A percentile compares a stretch with the other conserved stretches of the same genome.
phyloP scores from a whole-genome alignment of 2,797 vertebrate genomes.

The Avahi laniger region DNA sequence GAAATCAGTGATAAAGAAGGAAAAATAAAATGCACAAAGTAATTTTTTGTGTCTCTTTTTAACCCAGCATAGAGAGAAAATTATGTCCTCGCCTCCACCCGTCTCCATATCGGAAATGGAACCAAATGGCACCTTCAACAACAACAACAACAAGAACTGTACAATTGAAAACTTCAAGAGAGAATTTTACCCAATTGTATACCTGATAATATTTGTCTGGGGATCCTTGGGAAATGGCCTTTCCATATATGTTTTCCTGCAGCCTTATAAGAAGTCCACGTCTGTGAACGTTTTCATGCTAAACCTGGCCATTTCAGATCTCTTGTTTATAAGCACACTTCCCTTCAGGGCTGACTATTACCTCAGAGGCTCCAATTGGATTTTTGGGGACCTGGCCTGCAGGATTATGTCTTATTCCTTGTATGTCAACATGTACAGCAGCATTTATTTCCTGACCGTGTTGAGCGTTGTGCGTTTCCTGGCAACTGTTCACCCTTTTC shows the following conservation, averaged over 20 bases:
- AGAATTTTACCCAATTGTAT: slow-evolving; percentile 82
- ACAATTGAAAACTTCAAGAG: slow-evolving; percentile 82
- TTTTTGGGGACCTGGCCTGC: slow-evolving; percentile 84
- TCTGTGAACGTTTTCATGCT: slow-evolving; percentile 86
- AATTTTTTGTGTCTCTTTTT: slow-evolving; percentile 64
- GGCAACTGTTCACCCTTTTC: slow-evolving; percentile 83
- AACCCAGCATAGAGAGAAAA: slow-evolving; percentile 47
- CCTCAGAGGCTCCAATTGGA: slow-evolving; percentile 81
- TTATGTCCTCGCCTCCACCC: not conserved
- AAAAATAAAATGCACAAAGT: not conserved
- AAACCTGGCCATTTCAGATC: slow-evolving; percentile 87
- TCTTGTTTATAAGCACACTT: slow-evolving; percentile 86
- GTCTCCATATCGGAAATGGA: slow-evolving; percentile 37
- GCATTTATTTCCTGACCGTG: slow-evolving; percentile 87
- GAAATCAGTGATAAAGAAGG: not conserved
- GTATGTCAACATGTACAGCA: slow-evolving; percentile 89
- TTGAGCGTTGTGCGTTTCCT: slow-evolving; percentile 85
- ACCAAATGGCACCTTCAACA: not conserved
- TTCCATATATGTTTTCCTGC: slow-evolving; percentile 85
- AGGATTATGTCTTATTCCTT: slow-evolving; percentile 86
- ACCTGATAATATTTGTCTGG: slow-evolving; percentile 85
- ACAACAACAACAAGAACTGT: slow-evolving; percentile 68
- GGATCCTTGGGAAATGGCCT: slow-evolving; percentile 83
- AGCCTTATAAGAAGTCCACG: slow-evolving; percentile 74
- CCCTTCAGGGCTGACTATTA: slow-evolving; percentile 86